Percentiles rank a stretch among this genome's conserved stretches.
These are phyloP conservation scores for Lynx canadensis DNA, from an alignment of 2,113 vertebrate genomes.

Conservation along the genomic window DNA sequence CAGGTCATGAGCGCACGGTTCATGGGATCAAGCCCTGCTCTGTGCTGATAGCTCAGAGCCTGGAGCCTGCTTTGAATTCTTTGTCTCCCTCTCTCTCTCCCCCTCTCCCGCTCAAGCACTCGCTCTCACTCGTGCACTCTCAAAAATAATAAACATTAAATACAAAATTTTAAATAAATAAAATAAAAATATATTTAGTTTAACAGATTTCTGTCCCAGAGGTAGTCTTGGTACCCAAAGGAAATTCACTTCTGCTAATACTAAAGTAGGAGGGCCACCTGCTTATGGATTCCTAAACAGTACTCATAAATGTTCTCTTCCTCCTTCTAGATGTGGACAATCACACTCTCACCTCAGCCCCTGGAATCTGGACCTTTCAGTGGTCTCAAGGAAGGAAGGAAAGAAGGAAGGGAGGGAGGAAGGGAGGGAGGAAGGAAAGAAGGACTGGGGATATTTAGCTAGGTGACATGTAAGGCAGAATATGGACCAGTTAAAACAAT, in stretches of 20 bases:
- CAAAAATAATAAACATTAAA: too few species aligned
- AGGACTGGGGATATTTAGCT: not conserved
- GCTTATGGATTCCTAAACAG: not conserved
- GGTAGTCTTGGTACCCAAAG: not conserved
- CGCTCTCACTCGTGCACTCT: too few species aligned
- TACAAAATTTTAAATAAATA: too few species aligned
- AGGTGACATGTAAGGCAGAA: not conserved
- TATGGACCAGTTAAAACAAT: not conserved
- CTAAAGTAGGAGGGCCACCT: not conserved
- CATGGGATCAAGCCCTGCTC: too few species aligned
- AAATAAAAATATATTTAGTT: not conserved
- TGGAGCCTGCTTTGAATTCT: too few species aligned
- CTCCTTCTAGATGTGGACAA: not conserved
- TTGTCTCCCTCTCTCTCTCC: too few species aligned
- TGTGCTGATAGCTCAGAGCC: too few species aligned
- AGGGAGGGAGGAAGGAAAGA: not conserved
- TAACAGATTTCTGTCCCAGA: not conserved
- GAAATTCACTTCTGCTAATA: not conserved
- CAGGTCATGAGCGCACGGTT: too few species aligned
- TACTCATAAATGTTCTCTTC: not conserved
- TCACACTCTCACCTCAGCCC: not conserved
- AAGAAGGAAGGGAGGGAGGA: not conserved
- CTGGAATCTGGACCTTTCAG: not conserved
- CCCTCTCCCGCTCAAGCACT: too few species aligned
- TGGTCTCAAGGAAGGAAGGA: not conserved